Evolutionary conservation across 2,797 vertebrate species (phyloP).

Genomic region (Rhynchonycteris naso): DNA sequence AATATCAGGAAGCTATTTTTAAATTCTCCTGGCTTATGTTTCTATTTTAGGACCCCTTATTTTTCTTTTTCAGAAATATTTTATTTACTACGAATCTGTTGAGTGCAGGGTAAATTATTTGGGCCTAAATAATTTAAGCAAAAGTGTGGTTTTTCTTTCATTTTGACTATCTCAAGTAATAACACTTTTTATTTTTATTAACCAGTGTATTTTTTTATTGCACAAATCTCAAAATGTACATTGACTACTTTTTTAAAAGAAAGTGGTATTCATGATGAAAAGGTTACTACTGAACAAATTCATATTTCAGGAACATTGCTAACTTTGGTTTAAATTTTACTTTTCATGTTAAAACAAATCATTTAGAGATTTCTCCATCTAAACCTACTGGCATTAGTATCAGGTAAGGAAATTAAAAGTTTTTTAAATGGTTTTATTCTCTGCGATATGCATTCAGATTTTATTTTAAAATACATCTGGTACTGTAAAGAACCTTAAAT

Average conservation of each 20-base stretch:
- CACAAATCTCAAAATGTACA: constrained; percentile 65
- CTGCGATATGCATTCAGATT: constrained; percentile 67
- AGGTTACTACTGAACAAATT: constrained; percentile 71
- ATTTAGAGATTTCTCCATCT: constrained; percentile 55
- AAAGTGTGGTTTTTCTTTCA: constrained; percentile 66
- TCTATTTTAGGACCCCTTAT: constrained; percentile 68
- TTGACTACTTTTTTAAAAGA: constrained; percentile 67
- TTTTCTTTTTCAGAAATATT: constrained; percentile 68
- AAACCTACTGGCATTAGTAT: constrained; percentile 67
- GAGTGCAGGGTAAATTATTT: constrained; percentile 73
- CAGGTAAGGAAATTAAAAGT: constrained; percentile 61
- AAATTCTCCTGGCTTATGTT: constrained; percentile 66
- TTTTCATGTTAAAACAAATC: constrained; percentile 50
- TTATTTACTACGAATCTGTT: constrained; percentile 68
- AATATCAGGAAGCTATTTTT: constrained; percentile 73
- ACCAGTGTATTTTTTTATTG: constrained; percentile 68
- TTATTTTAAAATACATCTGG: constrained; percentile 68
- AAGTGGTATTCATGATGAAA: constrained; percentile 48
- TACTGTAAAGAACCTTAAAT: constrained; percentile 77
- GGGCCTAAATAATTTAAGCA: constrained; percentile 64
- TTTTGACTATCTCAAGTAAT: constrained; percentile 61
- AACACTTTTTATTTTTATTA: constrained; percentile 73
- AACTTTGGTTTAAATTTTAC: constrained; percentile 60
- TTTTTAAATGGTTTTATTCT: constrained; percentile 57
- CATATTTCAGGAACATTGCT: constrained; percentile 61